Conservation (phyloP, 2,797 vertebrate species). For the Xenentodon cancila region DNA sequence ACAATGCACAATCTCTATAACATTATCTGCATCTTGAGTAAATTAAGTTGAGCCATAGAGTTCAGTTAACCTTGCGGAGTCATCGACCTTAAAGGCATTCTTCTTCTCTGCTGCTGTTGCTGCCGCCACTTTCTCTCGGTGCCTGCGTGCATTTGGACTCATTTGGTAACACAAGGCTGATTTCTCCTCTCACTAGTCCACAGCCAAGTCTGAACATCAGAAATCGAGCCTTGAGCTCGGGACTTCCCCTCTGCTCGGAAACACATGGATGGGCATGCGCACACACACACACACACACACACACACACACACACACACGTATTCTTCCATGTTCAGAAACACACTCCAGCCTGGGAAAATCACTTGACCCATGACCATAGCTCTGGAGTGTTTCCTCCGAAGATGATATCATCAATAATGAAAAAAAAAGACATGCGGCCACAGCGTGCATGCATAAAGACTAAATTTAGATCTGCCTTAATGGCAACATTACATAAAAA, state of each 20-base stretch:
- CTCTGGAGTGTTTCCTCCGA: constrained; percentile 72
- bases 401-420: constrained; percentile 75
- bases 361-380: constrained; percentile 77
- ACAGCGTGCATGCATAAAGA: constrained; percentile 17
- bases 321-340: constrained; percentile 64
- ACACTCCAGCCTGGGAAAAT: constrained; percentile 81
- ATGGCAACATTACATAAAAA: constrained; percentile 22
- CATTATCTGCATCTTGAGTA: constrained; percentile 58
- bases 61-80: constrained; percentile 59
- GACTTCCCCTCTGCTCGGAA: constrained; percentile 63
- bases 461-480: constrained; percentile 23
- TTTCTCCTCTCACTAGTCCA: constrained; percentile 48
- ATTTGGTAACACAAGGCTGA: constrained; percentile 49
- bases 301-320: constrained; percentile 27
- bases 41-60: constrained; percentile 57
- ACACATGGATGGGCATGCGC: constrained; percentile 23
- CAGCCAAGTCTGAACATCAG: constrained; percentile 55
- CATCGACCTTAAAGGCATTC: constrained; percentile 66
- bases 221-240: constrained; percentile 52
- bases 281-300: constrained; percentile 35
- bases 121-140: constrained; percentile 36
- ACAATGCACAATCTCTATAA: constrained; percentile 26
- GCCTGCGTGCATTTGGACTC: constrained; percentile 35
- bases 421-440: constrained; percentile 65
- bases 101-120: constrained; percentile 38